A percentile compares a stretch with the other conserved stretches of the same genome.
phyloP scores from a whole-genome alignment of 2,797 vertebrate genomes.

The Sebastes steindachneri region DNA sequence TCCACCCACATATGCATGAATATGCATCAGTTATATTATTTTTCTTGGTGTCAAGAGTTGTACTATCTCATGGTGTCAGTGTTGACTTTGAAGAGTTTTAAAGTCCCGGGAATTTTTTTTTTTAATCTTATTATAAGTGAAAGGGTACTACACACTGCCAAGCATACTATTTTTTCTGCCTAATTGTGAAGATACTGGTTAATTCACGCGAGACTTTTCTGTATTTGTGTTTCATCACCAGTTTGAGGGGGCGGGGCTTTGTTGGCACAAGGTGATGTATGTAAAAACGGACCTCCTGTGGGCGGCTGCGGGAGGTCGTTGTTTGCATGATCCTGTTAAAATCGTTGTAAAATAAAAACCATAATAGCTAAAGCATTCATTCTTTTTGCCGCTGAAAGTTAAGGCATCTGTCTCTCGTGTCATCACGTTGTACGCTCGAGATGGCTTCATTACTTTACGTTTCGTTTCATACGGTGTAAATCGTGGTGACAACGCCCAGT shows the following conservation, averaged over 20 bases:
- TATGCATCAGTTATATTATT: constrained; percentile 56
- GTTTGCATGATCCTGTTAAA: too few species aligned
- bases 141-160: background rate
- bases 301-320: too few species aligned
- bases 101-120: background rate
- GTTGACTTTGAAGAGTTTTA: background rate
- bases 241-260: background rate
- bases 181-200: background rate
- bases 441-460: too few species aligned
- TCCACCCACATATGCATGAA: constrained; percentile 74
- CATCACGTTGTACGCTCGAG: too few species aligned
- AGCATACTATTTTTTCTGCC: background rate
- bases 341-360: too few species aligned
- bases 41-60: constrained; percentile 37
- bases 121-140: too few species aligned
- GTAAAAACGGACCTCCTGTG: background rate
- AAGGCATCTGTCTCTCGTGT: too few species aligned
- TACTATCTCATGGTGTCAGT: background rate
- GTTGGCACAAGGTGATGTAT: background rate
- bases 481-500: too few species aligned
- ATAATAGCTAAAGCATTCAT: too few species aligned
- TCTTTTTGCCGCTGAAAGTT: too few species aligned
- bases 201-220: background rate
- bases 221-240: background rate
- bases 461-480: too few species aligned